A percentile compares a stretch with the other conserved stretches of the same genome.
Evolutionary conservation across 2,888 invertebrate genomes (phyloP).

Genomic region (Andrena haemorrhoa): DNA sequence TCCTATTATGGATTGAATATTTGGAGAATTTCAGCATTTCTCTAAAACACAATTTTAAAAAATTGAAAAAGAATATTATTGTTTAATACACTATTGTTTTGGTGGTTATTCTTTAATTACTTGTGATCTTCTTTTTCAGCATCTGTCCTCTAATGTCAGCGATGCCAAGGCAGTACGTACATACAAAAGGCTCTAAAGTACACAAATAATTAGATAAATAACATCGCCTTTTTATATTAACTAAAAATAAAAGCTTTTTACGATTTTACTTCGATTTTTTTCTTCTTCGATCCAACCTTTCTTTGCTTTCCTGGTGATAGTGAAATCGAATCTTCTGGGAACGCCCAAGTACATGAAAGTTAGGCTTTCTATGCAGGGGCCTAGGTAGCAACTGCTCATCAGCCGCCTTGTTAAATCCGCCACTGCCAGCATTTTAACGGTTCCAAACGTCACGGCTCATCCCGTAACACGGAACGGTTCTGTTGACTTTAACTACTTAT

Average conservation of each 20-base stretch:
- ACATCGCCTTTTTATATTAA: conserved; percentile 43
- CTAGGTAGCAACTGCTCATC: too few relatives aligned
- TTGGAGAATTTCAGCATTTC: too few relatives aligned
- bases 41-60: background rate
- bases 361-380: background rate
- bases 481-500: too few relatives aligned
- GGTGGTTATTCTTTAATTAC: background rate
- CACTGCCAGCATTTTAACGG: too few relatives aligned
- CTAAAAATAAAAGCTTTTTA: conserved; percentile 57
- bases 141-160: conserved; percentile 73
- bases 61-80: background rate
- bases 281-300: background rate
- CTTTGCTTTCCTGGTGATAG: background rate
- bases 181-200: conserved; percentile 79
- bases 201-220: conserved; percentile 58
- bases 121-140: conserved; percentile 64
- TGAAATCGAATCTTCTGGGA: background rate
- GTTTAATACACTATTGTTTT: background rate
- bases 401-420: too few relatives aligned
- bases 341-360: background rate
- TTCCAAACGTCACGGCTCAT: too few relatives aligned
- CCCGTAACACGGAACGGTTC: too few relatives aligned
- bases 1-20: too few relatives aligned
- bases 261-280: conserved; percentile 19
- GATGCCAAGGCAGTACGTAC: conserved; percentile 76